phyloP scores from a whole-genome alignment of 2,113 vertebrate species.

The Oncorhynchus masou region DNA sequence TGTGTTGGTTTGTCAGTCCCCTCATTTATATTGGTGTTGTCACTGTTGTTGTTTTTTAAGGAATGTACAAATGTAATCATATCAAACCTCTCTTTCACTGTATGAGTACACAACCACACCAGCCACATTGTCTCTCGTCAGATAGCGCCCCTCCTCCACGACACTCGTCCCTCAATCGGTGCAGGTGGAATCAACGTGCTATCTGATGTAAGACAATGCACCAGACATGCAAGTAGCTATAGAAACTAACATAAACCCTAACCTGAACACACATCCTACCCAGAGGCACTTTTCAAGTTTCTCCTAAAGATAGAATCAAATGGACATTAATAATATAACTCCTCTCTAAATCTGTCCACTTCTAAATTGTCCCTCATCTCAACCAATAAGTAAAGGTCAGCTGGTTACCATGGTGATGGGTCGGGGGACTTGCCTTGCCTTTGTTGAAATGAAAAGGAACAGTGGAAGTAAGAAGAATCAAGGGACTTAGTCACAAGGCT shows the following conservation, averaged over 20 bases:
- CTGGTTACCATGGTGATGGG: slow-evolving; percentile 63
- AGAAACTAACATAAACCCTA: not conserved
- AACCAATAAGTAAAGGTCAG: slow-evolving; percentile 5
- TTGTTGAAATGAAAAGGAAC: slow-evolving; percentile 43
- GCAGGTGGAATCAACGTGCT: too few relatives aligned
- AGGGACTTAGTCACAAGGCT: slow-evolving; percentile 27
- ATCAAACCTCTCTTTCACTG: too few relatives aligned
- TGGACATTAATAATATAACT: not conserved
- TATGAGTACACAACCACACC: not conserved
- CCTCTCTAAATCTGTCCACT: too few relatives aligned
- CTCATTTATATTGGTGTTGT: too few relatives aligned
- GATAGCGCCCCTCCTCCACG: too few relatives aligned
- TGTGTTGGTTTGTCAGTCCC: too few relatives aligned
- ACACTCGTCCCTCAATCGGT: too few relatives aligned
- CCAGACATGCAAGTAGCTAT: not conserved
- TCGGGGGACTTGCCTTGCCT: slow-evolving; percentile 31
- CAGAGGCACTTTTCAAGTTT: not conserved
- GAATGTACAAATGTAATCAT: not conserved
- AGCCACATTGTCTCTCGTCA: too few relatives aligned
- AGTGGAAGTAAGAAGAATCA: slow-evolving; percentile 42
- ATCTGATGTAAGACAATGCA: too few relatives aligned
- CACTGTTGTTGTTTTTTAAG: not conserved
- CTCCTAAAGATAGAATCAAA: not conserved
- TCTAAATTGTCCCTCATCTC: not conserved
- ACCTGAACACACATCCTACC: not conserved